These are phyloP conservation scores for Chorisops tibialis DNA, from an alignment of 2,888 invertebrate genomes.

Conservation along the genomic window DNA sequence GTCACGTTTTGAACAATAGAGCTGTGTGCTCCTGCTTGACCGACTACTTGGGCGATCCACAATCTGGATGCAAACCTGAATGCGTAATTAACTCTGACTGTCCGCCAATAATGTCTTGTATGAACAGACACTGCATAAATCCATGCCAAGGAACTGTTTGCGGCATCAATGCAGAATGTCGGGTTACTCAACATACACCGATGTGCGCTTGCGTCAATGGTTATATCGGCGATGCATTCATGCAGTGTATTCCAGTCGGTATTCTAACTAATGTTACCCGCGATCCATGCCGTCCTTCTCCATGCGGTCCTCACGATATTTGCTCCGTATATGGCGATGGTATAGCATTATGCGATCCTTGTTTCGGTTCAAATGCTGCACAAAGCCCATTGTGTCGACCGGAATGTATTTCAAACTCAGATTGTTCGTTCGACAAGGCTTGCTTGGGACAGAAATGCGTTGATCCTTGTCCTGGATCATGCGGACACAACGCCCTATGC, in stretches of 20 bases:
- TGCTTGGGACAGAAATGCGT: conserved; percentile 71
- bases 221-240: conserved; percentile 75
- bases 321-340: conserved; percentile 71
- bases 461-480: conserved; percentile 77
- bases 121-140: conserved; percentile 70
- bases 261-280: conserved; percentile 60
- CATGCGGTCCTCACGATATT: conserved; percentile 65
- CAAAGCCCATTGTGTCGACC: conserved; percentile 75
- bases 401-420: conserved; percentile 76
- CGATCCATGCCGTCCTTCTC: conserved; percentile 73
- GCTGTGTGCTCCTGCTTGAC: conserved; percentile 76
- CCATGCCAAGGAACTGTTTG: conserved; percentile 73
- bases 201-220: conserved; percentile 75
- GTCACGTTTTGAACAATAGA: conserved; percentile 65
- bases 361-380: conserved; percentile 63
- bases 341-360: conserved; percentile 77
- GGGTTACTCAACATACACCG: conserved; percentile 78
- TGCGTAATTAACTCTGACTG: conserved; percentile 83
- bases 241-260: conserved; percentile 63
- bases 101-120: conserved; percentile 67
- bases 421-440: conserved; percentile 74
- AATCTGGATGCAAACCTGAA: conserved; percentile 71
- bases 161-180: conserved; percentile 76
- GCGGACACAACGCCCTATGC: conserved; percentile 71
- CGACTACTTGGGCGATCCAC: conserved; percentile 76